Conservation (phyloP, 2,888 invertebrate genomes). For the Aphrophora alni region DNA sequence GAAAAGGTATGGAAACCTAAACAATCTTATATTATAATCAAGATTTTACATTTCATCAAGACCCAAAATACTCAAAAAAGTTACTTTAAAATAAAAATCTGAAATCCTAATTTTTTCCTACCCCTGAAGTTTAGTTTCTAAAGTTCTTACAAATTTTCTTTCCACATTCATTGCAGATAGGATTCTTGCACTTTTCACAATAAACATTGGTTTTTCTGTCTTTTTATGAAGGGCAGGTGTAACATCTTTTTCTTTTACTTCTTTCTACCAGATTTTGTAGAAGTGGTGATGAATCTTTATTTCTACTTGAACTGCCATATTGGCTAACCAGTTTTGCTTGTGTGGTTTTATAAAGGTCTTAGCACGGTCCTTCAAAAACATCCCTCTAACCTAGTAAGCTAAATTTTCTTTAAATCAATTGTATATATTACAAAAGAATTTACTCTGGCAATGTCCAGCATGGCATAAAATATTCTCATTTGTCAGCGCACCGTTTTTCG, state of each 20-base stretch:
- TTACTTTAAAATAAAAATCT: background rate
- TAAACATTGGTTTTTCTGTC: conserved; percentile 15
- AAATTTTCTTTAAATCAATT: background rate
- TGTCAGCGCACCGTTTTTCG: background rate
- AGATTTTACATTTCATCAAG: background rate
- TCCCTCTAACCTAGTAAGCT: conserved; percentile 9
- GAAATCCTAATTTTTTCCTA: background rate
- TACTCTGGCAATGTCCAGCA: background rate
- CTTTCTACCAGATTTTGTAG: background rate
- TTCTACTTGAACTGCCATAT: conserved; percentile 14
- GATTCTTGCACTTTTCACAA: conserved; percentile 12
- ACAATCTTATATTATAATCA: background rate
- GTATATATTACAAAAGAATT: background rate
- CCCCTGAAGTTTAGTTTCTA: conserved; percentile 10
- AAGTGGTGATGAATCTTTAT: conserved; percentile 7
- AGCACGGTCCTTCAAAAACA: conserved; percentile 21
- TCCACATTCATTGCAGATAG: conserved; percentile 24
- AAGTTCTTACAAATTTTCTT: conserved; percentile 17
- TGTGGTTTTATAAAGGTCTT: background rate
- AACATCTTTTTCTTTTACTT: conserved; percentile 16
- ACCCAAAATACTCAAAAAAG: conserved; percentile 10
- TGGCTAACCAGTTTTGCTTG: conserved; percentile 12
- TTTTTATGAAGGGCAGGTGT: conserved; percentile 17
- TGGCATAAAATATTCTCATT: background rate
- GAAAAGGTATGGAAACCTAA: background rate